phyloP scores from a whole-genome alignment of 2,113 vertebrate genomes.

The Cathartes aura region DNA sequence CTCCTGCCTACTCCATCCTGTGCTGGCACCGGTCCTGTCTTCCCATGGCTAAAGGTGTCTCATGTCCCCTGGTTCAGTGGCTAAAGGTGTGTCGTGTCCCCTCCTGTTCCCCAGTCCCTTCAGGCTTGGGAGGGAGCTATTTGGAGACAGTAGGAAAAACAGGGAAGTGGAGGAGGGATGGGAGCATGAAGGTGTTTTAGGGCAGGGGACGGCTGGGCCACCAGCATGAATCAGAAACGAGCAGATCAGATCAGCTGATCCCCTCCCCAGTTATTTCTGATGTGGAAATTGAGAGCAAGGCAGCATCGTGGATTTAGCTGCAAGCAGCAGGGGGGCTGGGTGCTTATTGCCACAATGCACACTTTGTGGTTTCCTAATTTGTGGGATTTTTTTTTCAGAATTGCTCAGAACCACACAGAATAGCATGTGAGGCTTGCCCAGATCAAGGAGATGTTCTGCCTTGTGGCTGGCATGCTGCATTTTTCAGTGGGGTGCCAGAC shows the following conservation, averaged over 20 bases:
- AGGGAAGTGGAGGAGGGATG: accelerated
- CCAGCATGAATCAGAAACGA: background rate
- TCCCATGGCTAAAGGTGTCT: background rate
- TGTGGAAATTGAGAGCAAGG: background rate
- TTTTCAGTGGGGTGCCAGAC: background rate
- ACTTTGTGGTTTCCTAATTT: background rate
- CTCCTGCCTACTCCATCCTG: background rate
- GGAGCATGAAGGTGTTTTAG: background rate
- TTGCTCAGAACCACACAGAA: background rate
- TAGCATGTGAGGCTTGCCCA: background rate
- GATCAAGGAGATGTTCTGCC: background rate
- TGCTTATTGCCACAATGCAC: background rate
- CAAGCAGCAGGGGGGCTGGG: background rate
- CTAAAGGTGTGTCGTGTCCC: background rate
- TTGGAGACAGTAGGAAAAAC: background rate
- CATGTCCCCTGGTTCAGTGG: background rate
- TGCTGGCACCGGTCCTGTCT: accelerated
- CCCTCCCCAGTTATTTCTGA: background rate
- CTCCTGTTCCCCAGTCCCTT: background rate
- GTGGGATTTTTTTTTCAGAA: background rate
- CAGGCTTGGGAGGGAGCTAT: background rate
- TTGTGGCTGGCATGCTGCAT: background rate
- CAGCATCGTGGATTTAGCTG: background rate
- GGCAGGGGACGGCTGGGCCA: background rate
- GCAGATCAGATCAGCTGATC: background rate